phyloP scores from a whole-genome alignment of 2,888 invertebrate genomes.

The Patella caerulea region DNA sequence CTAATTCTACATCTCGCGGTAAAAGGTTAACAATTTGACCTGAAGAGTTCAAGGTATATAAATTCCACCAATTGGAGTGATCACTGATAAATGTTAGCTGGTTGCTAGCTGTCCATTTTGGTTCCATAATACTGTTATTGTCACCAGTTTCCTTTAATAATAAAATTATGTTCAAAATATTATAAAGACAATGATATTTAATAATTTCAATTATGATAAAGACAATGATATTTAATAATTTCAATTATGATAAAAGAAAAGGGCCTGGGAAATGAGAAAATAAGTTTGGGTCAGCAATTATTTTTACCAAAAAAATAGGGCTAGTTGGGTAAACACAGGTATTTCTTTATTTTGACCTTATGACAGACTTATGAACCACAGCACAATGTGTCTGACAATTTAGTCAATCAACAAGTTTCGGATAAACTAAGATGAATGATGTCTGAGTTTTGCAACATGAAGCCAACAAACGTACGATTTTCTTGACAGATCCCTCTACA shows the following conservation, averaged over 20 bases:
- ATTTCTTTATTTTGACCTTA: too few species aligned
- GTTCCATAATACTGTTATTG: conserved; percentile 65
- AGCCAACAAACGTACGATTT: conserved; percentile 38
- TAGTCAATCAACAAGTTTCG: not conserved
- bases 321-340: too few species aligned
- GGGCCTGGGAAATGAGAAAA: too few species aligned
- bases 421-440: not conserved
- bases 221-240: too few species aligned
- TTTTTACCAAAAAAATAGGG: too few species aligned
- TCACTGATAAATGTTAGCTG: conserved; percentile 68
- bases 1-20: conserved; percentile 57
- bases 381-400: too few species aligned
- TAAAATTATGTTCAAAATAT: not conserved
- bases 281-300: too few species aligned
- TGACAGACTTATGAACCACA: too few species aligned
- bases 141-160: conserved; percentile 56
- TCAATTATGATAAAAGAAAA: too few species aligned
- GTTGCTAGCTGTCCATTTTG: conserved; percentile 67
- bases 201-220: too few species aligned
- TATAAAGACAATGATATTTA: too few species aligned
- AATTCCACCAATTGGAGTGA: conserved; percentile 71
- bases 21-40: conserved; percentile 58
- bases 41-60: conserved; percentile 62
- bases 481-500: conserved; percentile 45
- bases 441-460: not conserved